Evolutionary conservation across 2,797 vertebrate species (phyloP).

Genomic region (Acrossocheilus wenchowensis): DNA sequence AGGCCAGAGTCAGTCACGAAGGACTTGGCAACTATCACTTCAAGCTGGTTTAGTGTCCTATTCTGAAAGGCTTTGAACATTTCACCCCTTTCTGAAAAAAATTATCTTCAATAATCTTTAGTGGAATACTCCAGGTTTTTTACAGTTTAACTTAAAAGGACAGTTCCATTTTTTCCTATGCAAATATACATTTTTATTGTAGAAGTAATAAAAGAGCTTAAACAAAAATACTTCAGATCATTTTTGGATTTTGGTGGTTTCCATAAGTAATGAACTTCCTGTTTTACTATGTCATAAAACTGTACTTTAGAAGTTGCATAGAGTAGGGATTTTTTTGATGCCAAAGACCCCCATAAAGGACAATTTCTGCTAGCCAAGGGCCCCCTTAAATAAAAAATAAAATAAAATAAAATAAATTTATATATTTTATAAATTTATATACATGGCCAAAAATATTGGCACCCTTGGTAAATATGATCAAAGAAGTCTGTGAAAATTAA

Average conservation of each 20-base stretch:
- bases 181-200: not conserved
- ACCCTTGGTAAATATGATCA: too few species aligned
- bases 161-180: not conserved
- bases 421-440: too few species aligned
- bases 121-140: not conserved
- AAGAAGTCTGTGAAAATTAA: too few species aligned
- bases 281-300: not conserved
- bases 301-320: not conserved
- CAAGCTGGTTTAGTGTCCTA: not conserved
- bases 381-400: too few species aligned
- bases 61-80: slow-evolving; percentile 24
- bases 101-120: not conserved
- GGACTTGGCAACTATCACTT: slow-evolving; percentile 25
- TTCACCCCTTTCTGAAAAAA: not conserved
- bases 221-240: not conserved
- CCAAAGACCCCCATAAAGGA: not conserved
- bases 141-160: not conserved
- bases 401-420: too few species aligned
- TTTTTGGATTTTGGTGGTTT: not conserved
- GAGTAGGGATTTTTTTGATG: not conserved
- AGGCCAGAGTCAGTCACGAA: slow-evolving; percentile 35
- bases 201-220: not conserved
- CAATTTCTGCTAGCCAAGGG: not conserved
- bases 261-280: not conserved
- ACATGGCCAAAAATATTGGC: too few species aligned